phyloP scores from a whole-genome alignment of 1,140 invertebrate genomes.

The Drosophila nasuta region DNA sequence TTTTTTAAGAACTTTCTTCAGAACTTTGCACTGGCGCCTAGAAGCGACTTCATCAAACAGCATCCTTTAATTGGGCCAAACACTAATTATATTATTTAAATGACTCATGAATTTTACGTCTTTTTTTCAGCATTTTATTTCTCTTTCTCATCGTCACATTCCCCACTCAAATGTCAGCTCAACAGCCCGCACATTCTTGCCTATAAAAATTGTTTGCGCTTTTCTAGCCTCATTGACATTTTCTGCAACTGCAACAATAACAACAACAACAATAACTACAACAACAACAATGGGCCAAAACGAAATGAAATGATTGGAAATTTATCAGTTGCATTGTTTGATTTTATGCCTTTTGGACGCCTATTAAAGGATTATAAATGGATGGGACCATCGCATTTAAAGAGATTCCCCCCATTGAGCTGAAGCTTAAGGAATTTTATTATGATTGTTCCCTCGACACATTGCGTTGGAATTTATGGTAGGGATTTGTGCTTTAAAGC shows the following conservation, averaged over 20 bases:
- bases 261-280: background rate
- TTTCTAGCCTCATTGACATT: conserved; percentile 38
- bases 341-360: conserved; percentile 67
- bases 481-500: conserved; percentile 14
- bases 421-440: conserved; percentile 23
- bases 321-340: conserved; percentile 64
- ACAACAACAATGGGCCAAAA: conserved; percentile 35
- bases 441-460: conserved; percentile 11
- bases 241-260: conserved; percentile 6
- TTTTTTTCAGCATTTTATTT: background rate
- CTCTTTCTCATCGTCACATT: background rate
- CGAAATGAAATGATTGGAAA: conserved; percentile 49
- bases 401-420: conserved; percentile 18
- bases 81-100: background rate
- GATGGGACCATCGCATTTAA: conserved; percentile 34
- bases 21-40: background rate
- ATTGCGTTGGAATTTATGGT: conserved; percentile 2
- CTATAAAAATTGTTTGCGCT: conserved; percentile 37
- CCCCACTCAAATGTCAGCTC: conserved; percentile 26
- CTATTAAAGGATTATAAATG: conserved; percentile 78
- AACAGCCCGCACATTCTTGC: conserved; percentile 35
- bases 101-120: background rate
- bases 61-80: background rate
- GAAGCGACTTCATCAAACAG: background rate
- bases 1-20: background rate